A percentile compares a stretch with the other conserved stretches of the same genome.
Conservation (phyloP, 2,888 invertebrate species). For the Limnephilus rhombicus region DNA sequence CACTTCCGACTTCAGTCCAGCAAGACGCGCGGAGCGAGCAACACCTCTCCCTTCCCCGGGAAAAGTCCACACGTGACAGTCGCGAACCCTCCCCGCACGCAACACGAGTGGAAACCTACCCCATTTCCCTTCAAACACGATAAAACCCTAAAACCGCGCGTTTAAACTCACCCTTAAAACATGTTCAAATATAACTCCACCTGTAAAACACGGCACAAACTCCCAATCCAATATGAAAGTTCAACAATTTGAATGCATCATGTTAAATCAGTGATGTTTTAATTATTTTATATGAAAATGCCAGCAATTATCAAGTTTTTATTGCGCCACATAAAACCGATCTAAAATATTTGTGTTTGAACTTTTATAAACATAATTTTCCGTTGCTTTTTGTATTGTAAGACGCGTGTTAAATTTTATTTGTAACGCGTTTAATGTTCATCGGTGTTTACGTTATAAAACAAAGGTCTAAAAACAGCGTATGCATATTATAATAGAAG, state of each 20-base stretch:
- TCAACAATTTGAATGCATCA: background rate
- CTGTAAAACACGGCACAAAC: background rate
- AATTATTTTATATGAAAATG: background rate
- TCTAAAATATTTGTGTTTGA: background rate
- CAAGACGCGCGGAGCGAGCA: conserved; percentile 12
- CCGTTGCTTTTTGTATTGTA: background rate
- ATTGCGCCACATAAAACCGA: background rate
- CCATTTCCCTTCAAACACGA: background rate
- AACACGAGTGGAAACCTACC: background rate
- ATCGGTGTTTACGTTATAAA: background rate
- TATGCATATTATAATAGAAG: background rate
- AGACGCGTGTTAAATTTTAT: background rate
- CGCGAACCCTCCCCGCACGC: background rate
- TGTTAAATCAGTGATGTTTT: background rate
- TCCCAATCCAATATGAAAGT: background rate
- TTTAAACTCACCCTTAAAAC: background rate
- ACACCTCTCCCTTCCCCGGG: background rate
- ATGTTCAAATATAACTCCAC: background rate
- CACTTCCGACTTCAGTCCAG: background rate
- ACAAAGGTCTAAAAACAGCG: background rate
- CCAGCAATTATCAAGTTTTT: background rate
- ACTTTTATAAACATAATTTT: background rate
- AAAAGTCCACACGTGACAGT: conserved; percentile 7
- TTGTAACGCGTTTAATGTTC: background rate
- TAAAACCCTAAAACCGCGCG: background rate